Conservation (phyloP, 2,888 invertebrate species). For the Cantharis nigra region DNA sequence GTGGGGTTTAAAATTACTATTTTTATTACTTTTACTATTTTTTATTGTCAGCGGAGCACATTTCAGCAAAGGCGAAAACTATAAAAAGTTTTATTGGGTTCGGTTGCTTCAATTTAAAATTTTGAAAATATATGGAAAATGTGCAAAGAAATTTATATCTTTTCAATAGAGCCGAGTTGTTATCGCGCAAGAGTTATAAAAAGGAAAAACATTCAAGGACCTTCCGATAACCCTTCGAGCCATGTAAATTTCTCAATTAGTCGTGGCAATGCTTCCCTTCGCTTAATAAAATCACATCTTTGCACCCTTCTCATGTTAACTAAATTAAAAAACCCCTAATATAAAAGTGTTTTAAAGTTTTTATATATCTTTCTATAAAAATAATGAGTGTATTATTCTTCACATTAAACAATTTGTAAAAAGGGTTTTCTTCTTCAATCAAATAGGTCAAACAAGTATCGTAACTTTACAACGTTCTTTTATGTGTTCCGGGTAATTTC, state of each 20-base stretch:
- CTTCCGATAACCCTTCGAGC: neutral
- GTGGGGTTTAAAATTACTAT: neutral
- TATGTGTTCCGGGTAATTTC: slow-evolving; percentile 54
- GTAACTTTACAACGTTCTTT: slow-evolving; percentile 45
- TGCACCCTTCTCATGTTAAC: neutral
- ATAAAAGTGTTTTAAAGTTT: neutral
- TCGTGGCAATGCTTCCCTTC: neutral
- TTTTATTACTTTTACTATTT: neutral
- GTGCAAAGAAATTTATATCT: neutral
- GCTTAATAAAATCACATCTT: neutral
- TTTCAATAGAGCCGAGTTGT: neutral
- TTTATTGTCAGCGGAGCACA: neutral
- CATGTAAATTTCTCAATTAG: neutral
- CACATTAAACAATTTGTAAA: slow-evolving; percentile 36
- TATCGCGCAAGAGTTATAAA: neutral
- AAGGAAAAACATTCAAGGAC: neutral
- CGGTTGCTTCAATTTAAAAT: neutral
- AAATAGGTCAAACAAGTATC: slow-evolving; percentile 46
- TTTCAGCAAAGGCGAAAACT: neutral
- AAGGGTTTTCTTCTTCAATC: slow-evolving; percentile 43
- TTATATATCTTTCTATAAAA: neutral
- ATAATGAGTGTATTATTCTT: neutral
- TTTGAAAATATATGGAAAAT: neutral
- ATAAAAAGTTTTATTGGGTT: neutral
- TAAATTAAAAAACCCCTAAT: neutral